phyloP scores from a whole-genome alignment of 1,140 invertebrate genomes.

The Nomia melanderi region DNA sequence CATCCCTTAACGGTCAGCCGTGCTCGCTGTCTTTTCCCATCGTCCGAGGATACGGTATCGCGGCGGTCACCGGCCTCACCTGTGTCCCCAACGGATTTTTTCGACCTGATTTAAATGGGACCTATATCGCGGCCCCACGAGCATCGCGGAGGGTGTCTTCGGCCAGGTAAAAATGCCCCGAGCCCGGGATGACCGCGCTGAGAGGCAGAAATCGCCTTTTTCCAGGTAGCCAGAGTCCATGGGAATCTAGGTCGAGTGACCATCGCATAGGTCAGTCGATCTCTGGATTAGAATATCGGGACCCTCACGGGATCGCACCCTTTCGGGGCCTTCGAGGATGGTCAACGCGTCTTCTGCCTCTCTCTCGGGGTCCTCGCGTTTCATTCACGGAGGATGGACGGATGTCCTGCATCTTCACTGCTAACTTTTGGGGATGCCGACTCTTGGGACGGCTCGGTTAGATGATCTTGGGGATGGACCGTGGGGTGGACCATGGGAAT shows the following conservation, averaged over 20 bases:
- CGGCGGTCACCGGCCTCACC: conserved; percentile 64
- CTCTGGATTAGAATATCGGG: conserved; percentile 62
- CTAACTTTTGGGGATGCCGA: no score
- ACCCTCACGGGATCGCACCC: conserved; percentile 44
- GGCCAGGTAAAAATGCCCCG: conserved; percentile 68
- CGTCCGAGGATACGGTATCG: conserved; percentile 6
- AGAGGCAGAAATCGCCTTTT: conserved; percentile 45
- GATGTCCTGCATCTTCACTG: no score
- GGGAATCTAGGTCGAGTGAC: conserved; percentile 71
- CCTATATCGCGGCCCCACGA: not conserved
- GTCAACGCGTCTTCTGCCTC: not conserved
- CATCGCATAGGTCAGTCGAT: conserved; percentile 59
- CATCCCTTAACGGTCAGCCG: conserved; percentile 56
- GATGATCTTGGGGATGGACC: not conserved
- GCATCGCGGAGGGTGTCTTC: conserved; percentile 60
- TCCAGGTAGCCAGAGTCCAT: conserved; percentile 73
- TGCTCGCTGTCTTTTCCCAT: conserved; percentile 52
- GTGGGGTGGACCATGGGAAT: conserved; percentile 14
- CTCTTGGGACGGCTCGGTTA: no score
- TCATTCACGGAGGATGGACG: not conserved
- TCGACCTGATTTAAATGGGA: conserved; percentile 76
- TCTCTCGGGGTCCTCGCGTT: not conserved
- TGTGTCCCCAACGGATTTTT: conserved; percentile 72
- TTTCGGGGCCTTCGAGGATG: not conserved
- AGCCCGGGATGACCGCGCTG: conserved; percentile 10